Conservation (phyloP, 2,888 invertebrate species). For the Apeira syringaria region DNA sequence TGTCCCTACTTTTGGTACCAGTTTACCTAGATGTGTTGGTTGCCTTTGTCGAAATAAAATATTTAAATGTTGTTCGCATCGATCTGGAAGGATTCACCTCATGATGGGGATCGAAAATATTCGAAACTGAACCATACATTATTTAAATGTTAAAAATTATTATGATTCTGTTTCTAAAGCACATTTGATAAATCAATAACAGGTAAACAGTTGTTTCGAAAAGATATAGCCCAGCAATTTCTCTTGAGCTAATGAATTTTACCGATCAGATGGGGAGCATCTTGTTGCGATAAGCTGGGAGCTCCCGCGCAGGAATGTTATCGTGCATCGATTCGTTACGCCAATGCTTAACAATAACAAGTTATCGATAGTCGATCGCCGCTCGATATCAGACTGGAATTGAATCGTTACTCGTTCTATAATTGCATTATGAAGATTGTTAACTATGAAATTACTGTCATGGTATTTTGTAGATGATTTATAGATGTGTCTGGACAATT, state of each 20-base stretch:
- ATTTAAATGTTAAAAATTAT: no score
- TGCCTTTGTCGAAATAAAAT: no score
- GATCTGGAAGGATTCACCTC: no score
- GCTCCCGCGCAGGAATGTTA: constrained; percentile 56
- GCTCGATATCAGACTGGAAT: constrained; percentile 21
- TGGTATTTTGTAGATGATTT: constrained; percentile 28
- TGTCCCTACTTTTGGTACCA: no score
- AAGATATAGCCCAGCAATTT: constrained; percentile 33
- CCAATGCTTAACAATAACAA: constrained; percentile 37
- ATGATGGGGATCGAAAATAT: no score
- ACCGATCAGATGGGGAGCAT: constrained; percentile 41
- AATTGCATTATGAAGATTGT: constrained; percentile 32
- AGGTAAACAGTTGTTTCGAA: constrained; percentile 33
- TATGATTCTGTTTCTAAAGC: no score
- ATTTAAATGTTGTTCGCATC: no score
- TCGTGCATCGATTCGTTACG: constrained; percentile 52
- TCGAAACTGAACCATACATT: no score
- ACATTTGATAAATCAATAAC: background rate
- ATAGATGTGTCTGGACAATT: constrained; percentile 41
- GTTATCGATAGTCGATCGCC: constrained; percentile 27
- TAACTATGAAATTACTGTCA: constrained; percentile 30
- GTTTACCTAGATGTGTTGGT: no score
- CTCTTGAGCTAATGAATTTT: constrained; percentile 40
- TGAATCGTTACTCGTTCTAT: constrained; percentile 23
- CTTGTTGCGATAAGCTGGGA: constrained; percentile 42